phyloP scores from a whole-genome alignment of 2,888 invertebrate species.

The Drosophila longiperda region DNA sequence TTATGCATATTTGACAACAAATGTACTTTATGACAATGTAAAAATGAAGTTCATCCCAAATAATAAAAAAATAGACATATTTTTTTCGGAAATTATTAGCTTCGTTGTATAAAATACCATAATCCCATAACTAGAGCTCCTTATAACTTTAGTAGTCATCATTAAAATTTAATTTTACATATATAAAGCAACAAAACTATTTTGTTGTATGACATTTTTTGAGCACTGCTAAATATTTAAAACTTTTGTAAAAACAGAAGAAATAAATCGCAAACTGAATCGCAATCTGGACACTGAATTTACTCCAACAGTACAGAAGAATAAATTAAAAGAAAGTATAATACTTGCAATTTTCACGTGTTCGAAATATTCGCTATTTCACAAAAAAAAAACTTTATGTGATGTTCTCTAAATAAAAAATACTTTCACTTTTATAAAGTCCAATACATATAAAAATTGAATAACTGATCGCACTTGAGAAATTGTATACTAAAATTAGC shows the following conservation, averaged over 20 bases:
- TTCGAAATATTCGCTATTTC: too few relatives aligned
- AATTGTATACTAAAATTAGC: neutral
- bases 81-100: neutral
- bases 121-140: neutral
- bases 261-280: too few relatives aligned
- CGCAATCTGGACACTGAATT: too few relatives aligned
- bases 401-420: neutral
- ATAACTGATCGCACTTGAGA: neutral
- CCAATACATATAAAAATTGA: neutral
- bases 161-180: neutral
- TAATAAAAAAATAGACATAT: accelerated
- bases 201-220: neutral
- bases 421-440: neutral
- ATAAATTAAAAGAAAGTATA: neutral
- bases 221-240: neutral
- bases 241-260: too few relatives aligned
- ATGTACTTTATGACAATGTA: neutral
- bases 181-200: neutral
- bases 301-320: neutral
- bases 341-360: neutral
- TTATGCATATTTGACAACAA: neutral
- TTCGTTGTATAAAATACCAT: neutral
- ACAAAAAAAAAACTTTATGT: too few relatives aligned
- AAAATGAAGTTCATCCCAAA: neutral
- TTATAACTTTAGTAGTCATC: neutral